These are phyloP conservation scores for Laspeyria flexula DNA, from an alignment of 2,888 invertebrate genomes.

Conservation along the genomic window DNA sequence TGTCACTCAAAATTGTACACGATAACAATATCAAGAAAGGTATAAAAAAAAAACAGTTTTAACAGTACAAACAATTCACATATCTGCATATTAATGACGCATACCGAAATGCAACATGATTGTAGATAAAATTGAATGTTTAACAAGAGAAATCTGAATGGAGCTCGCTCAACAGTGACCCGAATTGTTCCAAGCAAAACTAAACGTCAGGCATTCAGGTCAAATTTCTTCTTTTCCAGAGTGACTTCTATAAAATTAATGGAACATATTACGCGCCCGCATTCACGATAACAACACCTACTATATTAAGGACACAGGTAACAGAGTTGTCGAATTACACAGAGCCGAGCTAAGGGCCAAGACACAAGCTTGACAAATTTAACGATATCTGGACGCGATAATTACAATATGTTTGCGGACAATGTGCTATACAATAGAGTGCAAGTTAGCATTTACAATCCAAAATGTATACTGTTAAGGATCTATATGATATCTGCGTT, in stretches of 20 bases:
- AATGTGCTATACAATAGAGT: neutral
- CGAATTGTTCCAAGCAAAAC: constrained; percentile 24
- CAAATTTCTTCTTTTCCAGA: constrained; percentile 79
- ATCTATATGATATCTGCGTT: neutral
- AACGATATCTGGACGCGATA: constrained; percentile 1
- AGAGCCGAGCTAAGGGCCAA: constrained; percentile 30
- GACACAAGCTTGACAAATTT: constrained; percentile 1
- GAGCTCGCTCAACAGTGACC: constrained; percentile 22
- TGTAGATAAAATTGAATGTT: too few relatives aligned
- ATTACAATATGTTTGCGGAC: neutral
- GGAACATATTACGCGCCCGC: constrained; percentile 77
- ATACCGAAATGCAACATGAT: constrained; percentile 5
- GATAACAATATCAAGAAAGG: neutral
- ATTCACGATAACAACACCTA: constrained; percentile 70
- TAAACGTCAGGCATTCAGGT: constrained; percentile 48
- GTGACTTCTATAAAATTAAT: constrained; percentile 85
- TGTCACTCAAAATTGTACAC: constrained; percentile 1
- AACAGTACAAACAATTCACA: too few relatives aligned
- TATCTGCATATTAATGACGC: constrained; percentile 10
- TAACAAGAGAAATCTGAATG: constrained; percentile 13
- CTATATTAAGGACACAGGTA: constrained; percentile 75
- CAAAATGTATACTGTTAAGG: constrained; percentile 30
- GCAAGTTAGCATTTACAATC: constrained; percentile 38
- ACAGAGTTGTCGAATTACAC: constrained; percentile 56
- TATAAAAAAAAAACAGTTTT: neutral